Percentiles rank a stretch among this genome's conserved stretches.
Evolutionary conservation across 2,797 vertebrate genomes (phyloP).

Genomic region (Graptemys geographica): DNA sequence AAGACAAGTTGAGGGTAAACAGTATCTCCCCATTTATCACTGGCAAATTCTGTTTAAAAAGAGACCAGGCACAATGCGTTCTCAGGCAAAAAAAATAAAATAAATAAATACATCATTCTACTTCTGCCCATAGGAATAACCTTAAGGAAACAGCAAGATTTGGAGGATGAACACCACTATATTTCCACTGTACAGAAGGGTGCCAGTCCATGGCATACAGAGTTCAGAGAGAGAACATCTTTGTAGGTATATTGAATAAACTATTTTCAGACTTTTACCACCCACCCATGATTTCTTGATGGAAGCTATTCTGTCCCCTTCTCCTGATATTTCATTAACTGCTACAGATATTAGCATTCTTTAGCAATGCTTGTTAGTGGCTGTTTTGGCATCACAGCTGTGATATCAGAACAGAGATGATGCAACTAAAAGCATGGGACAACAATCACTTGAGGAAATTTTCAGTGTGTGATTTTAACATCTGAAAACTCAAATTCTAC

Average conservation of each 20-base stretch:
- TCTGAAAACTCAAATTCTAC: not conserved
- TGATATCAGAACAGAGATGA: slow-evolving; percentile 24
- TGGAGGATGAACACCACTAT: fast-evolving
- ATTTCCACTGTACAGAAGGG: not conserved
- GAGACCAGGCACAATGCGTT: not conserved
- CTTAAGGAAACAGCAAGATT: not conserved
- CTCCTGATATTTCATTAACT: not conserved
- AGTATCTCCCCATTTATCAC: not conserved
- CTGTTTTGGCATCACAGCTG: not conserved
- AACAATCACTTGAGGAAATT: not conserved
- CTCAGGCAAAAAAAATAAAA: not conserved
- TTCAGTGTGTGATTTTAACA: not conserved
- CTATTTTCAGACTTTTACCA: not conserved
- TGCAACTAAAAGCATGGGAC: not conserved
- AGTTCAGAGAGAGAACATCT: not conserved
- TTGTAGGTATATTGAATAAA: fast-evolving
- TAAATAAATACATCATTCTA: not conserved
- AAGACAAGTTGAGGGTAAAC: not conserved
- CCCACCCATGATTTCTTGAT: fast-evolving
- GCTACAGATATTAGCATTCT: not conserved
- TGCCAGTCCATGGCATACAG: fast-evolving
- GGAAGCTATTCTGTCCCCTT: not conserved
- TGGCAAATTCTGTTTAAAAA: not conserved
- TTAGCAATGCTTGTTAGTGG: not conserved
- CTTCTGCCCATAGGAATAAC: not conserved